Base-by-base conservation (phyloP, 1,140 invertebrate genomes). In the Drosophila takahashii region DNA sequence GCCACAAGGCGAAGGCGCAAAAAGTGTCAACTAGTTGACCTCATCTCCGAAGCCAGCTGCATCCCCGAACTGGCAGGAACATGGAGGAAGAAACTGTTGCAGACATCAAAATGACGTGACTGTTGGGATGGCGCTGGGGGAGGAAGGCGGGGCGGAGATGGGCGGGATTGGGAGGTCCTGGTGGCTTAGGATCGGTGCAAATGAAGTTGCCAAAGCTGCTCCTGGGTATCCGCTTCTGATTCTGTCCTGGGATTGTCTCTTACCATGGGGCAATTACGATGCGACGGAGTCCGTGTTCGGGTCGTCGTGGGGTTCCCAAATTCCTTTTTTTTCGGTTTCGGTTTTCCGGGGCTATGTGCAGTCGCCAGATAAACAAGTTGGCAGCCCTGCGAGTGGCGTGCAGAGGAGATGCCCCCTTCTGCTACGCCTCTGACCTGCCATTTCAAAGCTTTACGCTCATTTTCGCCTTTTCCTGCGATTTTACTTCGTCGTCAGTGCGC, bases 11-110 rank as follows among this genome's bases (percentile, higher is more conserved):
- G 41, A 57, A 64, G 61, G 74, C 65, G 62, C 72, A 81, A 50
- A 77, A 77, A 78, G 79, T 87, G 81, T 86, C 81, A 86, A 86
- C 75, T 67, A 86, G 83, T 83, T 86, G 81, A 86, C 81, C 81
- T 83, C 81, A 81, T 56, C 60, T 69, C 81, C 66, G 79, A 51
- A 67, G 60, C 64, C 79, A 78, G 81, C 62, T 62, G 65, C 67
- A 83, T 62, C 69, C 56, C 69, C 83, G 64, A 71, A 85, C 65
- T 60, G 64, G 62, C 57, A 44, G 50, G 39, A 62, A n/a, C 41
- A 60, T 41, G 10, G 42, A 54, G 15, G 26, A 42, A 37, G 62
- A 70, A 70, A 70, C 66, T 69, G 66, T 70, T 47, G 66, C 66
- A 70, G 66, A 70, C 66, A 70, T 70, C 66, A 70, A 67, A 70